Evolutionary conservation across 2,888 invertebrate genomes (phyloP).

Genomic region (Dilophus febrilis): DNA sequence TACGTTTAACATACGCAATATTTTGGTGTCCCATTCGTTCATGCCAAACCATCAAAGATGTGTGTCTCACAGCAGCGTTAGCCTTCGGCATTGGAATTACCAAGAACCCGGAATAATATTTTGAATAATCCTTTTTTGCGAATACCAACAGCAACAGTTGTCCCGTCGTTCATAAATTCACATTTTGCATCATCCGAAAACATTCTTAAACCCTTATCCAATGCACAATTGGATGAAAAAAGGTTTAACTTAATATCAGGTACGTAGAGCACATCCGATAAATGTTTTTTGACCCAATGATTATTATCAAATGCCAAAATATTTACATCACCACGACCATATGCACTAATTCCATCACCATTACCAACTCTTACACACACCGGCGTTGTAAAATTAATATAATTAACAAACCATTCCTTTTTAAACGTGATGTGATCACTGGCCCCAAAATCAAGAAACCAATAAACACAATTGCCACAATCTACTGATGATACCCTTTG

Average conservation of each 20-base stretch:
- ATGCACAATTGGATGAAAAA: constrained; percentile 11
- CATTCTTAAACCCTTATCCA: constrained; percentile 9
- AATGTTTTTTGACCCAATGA: constrained; percentile 9
- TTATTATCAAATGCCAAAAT: constrained; percentile 10
- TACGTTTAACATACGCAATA: constrained; percentile 9
- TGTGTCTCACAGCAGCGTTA: constrained; percentile 1
- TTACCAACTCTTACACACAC: constrained; percentile 11
- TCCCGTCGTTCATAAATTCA: constrained; percentile 6
- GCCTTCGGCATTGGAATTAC: not conserved
- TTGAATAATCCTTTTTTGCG: constrained; percentile 3
- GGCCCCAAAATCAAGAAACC: constrained; percentile 13
- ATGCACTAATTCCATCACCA: constrained; percentile 9
- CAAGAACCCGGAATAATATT: constrained; percentile 3
- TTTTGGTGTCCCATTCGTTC: constrained; percentile 14
- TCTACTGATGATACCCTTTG: too few relatives aligned
- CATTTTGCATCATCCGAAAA: constrained; percentile 4
- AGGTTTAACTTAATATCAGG: constrained; percentile 10
- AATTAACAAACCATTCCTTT: constrained; percentile 7
- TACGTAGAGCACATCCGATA: constrained; percentile 11
- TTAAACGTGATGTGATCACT: constrained; percentile 12
- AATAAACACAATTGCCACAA: too few relatives aligned
- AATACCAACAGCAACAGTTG: constrained; percentile 6
- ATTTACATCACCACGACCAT: constrained; percentile 10
- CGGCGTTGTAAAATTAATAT: constrained; percentile 2
- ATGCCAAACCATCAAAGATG: constrained; percentile 13